Evolutionary conservation across 1,140 invertebrate species (phyloP), one percentile per base, ranked within the genome.

Genomic region (Atta cephalotes): DNA sequence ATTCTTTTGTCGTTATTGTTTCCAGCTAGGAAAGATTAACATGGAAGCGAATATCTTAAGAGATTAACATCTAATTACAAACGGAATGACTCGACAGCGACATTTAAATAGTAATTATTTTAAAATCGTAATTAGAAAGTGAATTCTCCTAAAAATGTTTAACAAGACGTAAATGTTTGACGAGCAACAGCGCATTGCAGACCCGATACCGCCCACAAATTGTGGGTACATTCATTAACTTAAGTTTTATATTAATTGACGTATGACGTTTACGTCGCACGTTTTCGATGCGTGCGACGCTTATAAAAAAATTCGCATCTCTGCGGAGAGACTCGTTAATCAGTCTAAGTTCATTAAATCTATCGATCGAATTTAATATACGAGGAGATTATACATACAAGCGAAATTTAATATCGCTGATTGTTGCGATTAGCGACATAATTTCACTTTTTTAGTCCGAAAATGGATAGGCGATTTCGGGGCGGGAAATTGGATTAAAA

Each of bases 171-270:
- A 35, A n/a, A 68, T 2, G 5, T 53, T 80, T 56, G 12, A 70
- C 14, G 63, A 16, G 14, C 49, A n/a, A 80, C 49, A 70, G 31
- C 63, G 4, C 56, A 4, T 70, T 58, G n/a, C 31, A 70, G 18
- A 21, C 21, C 9, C n/a, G 49, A 70, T 18, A n/a, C 21, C 62
- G 12, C 5, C 39, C 12, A 53, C 31, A 76, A 78, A 80, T 68
- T 25, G 21, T 21, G 25, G 10, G n/a, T 60, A 63, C 16, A 2
- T 78, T 78, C 9, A 10, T 35, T 58, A 70, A 80, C 31, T 80
- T 80, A 70, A 80, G 31, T 70, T 56, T 3, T 5, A 39, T 70
- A 70, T 80, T 80, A 80, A 80, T 80, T 80, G 78, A 80, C 63
- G 49, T 49, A 80, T 70, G 31, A 39, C 28, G 21, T 63, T 78